Evolutionary conservation across 2,113 vertebrate genomes (phyloP).

Genomic region (Mola mola): DNA sequence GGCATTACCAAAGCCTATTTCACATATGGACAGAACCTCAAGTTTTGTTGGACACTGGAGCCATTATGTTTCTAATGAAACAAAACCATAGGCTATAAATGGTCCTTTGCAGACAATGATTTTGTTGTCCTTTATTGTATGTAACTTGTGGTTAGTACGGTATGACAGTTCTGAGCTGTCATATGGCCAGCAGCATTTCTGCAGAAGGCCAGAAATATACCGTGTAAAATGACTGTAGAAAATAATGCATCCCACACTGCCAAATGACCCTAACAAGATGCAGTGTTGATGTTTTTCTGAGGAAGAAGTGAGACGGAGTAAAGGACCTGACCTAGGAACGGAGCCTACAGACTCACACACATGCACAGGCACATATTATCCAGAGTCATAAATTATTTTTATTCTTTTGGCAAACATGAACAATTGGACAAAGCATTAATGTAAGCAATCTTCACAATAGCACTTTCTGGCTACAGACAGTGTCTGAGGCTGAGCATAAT

Average conservation of each 20-base stretch:
- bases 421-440: slow-evolving; percentile 83
- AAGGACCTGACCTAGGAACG: slow-evolving; percentile 64
- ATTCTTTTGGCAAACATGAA: slow-evolving; percentile 75
- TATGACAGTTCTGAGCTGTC: slow-evolving; percentile 58
- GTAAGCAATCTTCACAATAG: slow-evolving; percentile 83
- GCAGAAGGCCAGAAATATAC: slow-evolving; percentile 62
- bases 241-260: slow-evolving; percentile 61
- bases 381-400: slow-evolving; percentile 71
- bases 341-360: slow-evolving; percentile 28
- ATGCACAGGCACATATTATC: slow-evolving; percentile 44
- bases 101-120: slow-evolving; percentile 68
- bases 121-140: slow-evolving; percentile 55
- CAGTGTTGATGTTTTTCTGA: slow-evolving; percentile 62
- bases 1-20: slow-evolving; percentile 51
- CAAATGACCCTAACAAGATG: slow-evolving; percentile 66
- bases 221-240: slow-evolving; percentile 58
- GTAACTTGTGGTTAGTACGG: slow-evolving; percentile 58
- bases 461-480: slow-evolving; percentile 82
- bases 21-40: slow-evolving; percentile 47
- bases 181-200: slow-evolving; percentile 60
- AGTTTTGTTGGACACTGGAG: slow-evolving; percentile 57
- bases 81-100: slow-evolving; percentile 67
- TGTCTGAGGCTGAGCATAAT: slow-evolving; percentile 82
- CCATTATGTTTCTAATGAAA: slow-evolving; percentile 60
- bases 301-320: slow-evolving; percentile 38